Evolutionary conservation across 2,113 vertebrate genomes (phyloP), one percentile per base, ranked within the genome.

Genomic region (Triplophysa dalaica): DNA sequence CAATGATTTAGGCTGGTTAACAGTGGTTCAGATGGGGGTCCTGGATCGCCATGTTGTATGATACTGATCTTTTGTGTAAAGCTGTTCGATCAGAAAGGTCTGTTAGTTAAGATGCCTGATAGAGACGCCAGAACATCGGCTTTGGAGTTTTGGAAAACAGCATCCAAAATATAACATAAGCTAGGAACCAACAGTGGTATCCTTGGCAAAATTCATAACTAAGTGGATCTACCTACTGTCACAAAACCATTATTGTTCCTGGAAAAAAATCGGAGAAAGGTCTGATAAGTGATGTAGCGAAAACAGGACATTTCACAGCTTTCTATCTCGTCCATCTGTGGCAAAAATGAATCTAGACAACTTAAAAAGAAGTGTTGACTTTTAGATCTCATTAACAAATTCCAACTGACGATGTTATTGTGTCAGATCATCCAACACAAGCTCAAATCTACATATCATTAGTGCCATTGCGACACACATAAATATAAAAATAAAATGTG

Each of bases 391-490:
- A 73, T 41, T 73, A 73, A n/a, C 33, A 60, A 14, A 73, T 73
- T 73, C n/a, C 54, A 43, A 13, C 33, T 10, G 8, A 8, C 16
- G 33, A n/a, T 74, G 45, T 63, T n/a, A 75, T 45, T 63, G 26
- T 19, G 33, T 61, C 38, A 12, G 3, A 29, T 63, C 38, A 45
- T 26, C 62, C 38, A 75, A 1, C 41, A 41, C 9, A 1, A 38
- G 6, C 17, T 4, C 45, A 48, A 13, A 61, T 75, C 22, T 63
- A 58, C 12, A 41, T 50, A 14, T 60, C 60, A 50, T 5, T 26
- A 16, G 38, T 63, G 38, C 72, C 73, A 24, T 29, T 29, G 73
- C 63, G 41, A 63, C 26, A 33, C 17, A 75, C 17, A 63, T 63
- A 58, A 58, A 60, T 43, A 73, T 41, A 75, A 29, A 63, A 50